Base-by-base conservation (phyloP, 2,113 vertebrate genomes). In the Aythya baeri region DNA sequence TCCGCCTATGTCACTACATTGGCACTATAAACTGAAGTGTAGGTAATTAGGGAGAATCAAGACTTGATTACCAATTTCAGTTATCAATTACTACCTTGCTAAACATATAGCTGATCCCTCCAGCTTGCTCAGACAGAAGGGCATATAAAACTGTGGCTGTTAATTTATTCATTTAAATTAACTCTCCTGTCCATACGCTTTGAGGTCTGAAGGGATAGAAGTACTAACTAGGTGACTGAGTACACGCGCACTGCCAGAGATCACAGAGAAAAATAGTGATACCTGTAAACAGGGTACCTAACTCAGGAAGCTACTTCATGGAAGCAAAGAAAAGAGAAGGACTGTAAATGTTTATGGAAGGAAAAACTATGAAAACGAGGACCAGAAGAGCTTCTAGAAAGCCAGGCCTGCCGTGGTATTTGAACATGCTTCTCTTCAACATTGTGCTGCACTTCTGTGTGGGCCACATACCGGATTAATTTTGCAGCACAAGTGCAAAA, bases 11-110 rank as follows among this genome's bases (percentile, higher is more conserved):
- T 22, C 29, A 31, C 34, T 50, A 52, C 22, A 78, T 13, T 16
- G 41, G n/a, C 68, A 50, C 59, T 29, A 36, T 27, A 49, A 77
- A 62, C 26, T 36, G 26, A 62, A 9, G 9, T 34, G 41, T n/a
- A 50, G 58, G 34, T 50, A 26, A 61, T 15, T 26, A 36, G 58
- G 26, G n/a, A 77, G 58, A 77, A 49, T 49, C 32, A 36, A 36
- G 26, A 49, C n/a, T 62, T 50, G 18, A 63, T 27, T 17, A 25
- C 26, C 62, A 63, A 17, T 63, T 27, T 27, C 16, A 17, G 7
- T 86, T 93, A 94, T 93, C 93, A 94, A 75, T 94, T 93, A 91
- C 75, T 92, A 76, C 59, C 91, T 97, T 93, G 73, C 95, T 91
- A 95, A 95, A 94, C 68, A 86, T 86, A 86, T 74, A 88, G 83